Conservation (phyloP, 1,140 invertebrate genomes). For the Homalodisca vitripennis region DNA sequence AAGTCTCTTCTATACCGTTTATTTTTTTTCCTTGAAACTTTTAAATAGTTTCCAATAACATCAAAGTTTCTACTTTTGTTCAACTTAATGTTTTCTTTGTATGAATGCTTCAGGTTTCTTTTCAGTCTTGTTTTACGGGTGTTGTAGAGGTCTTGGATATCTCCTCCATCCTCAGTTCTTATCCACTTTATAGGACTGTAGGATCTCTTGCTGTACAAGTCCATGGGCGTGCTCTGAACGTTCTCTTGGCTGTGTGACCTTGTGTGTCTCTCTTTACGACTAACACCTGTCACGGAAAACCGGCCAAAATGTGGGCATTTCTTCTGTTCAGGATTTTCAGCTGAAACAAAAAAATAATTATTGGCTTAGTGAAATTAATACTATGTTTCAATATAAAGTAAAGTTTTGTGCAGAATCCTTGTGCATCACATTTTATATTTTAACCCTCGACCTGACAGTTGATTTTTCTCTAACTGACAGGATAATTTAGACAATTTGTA, state of each 20-base stretch:
- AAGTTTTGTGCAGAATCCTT: too few species aligned
- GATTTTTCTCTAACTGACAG: too few species aligned
- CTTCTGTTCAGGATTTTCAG: conserved; percentile 36
- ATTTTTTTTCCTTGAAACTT: background rate
- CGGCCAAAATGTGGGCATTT: conserved; percentile 39
- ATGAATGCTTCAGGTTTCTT: background rate
- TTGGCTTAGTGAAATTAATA: too few species aligned
- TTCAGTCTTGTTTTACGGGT: background rate
- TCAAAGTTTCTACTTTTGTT: background rate
- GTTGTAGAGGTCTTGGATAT: background rate
- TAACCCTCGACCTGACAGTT: too few species aligned
- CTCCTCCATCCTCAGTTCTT: conserved; percentile 12
- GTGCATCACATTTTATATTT: too few species aligned
- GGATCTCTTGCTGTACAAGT: background rate
- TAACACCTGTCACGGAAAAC: conserved; percentile 38
- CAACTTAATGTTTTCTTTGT: background rate
- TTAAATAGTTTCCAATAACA: background rate
- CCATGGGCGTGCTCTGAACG: background rate
- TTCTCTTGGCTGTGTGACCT: background rate
- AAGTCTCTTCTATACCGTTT: conserved; percentile 13
- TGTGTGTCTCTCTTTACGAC: conserved; percentile 7
- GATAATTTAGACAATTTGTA: too few species aligned
- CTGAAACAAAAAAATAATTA: conserved; percentile 31
- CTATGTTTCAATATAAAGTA: too few species aligned
- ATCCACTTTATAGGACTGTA: background rate